A percentile compares a stretch with the other conserved stretches of the same genome.
These are phyloP conservation scores for Leptosomus discolor DNA, from an alignment of 2,113 vertebrate genomes.

Conservation along the genomic window DNA sequence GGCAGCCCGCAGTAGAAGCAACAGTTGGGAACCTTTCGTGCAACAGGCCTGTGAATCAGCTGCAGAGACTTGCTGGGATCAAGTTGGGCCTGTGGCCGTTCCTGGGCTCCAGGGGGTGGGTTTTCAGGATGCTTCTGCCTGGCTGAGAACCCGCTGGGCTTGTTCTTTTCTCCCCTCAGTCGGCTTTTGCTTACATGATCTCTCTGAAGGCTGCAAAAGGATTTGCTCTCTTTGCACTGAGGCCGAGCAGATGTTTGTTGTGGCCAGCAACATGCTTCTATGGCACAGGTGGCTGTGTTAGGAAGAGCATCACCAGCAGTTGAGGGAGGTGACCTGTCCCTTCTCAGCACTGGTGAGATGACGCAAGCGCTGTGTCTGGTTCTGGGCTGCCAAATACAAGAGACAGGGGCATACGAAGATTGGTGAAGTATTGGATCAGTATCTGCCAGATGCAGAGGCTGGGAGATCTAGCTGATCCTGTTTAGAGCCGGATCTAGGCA, in stretches of 20 bases:
- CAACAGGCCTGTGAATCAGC: rapidly evolving
- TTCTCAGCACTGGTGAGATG: neutral
- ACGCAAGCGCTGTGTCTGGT: neutral
- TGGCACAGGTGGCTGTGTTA: neutral
- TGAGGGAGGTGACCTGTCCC: neutral
- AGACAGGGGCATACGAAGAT: neutral
- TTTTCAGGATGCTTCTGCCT: neutral
- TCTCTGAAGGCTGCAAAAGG: neutral
- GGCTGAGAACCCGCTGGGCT: neutral
- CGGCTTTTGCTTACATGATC: neutral
- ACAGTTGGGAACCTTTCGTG: neutral
- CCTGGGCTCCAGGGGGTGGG: neutral
- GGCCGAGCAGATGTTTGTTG: neutral
- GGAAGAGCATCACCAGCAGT: neutral
- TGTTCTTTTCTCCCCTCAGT: neutral
- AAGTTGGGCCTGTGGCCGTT: neutral
- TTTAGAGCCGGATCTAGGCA: neutral
- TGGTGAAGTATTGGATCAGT: neutral
- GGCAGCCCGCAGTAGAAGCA: neutral
- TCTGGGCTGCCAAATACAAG: neutral
- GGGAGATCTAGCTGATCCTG: neutral
- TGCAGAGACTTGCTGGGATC: neutral
- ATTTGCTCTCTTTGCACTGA: neutral
- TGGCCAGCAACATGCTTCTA: neutral
- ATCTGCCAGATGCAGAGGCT: rapidly evolving